Base-by-base conservation (phyloP, 2,888 invertebrate species). In the Empis stercorea region DNA sequence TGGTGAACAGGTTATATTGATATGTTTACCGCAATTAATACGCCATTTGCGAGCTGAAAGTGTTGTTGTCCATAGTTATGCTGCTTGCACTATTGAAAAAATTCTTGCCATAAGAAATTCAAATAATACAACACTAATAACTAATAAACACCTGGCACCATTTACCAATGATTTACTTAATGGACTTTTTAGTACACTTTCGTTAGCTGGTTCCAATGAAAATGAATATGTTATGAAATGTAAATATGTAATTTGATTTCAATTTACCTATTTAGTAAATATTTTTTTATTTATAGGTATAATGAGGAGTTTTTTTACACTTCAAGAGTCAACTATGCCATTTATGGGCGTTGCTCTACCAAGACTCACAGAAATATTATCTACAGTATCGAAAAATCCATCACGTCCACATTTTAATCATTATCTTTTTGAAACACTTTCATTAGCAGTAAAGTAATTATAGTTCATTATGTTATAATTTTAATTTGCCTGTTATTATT, bases 341-440 rank as follows among this genome's bases (percentile, higher is more conserved):
- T 87, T 78, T 64, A 74, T 95, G 62, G 80, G 78, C 23, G 78
- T 79, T n/a, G 76, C 92, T 3, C 67, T 96, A 52, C 86, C 88
- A 0, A 84, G 87, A 61, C 73, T 97, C 16, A 92, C 92, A 0
- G 78, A 81, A 54, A 89, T 92, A 66, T 71, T 97, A 39, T 71
- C 81, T 5, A 70, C 79, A 32, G 92, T 94, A 27, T 80, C 93
- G 46, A 88, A 88, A 72, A 97, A 96, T 73, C 91, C 97, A 0
- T 89, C 88, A 59, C 88, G 93, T 59, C 97, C 99, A 0, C 89
- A 95, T 66, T 97, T 97, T 73, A 97, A 97, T 73, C 99, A 99
- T 66, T 99, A 88, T 70, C 74, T 99, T 34, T 99, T 99, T 65
- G 99, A 99, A 73, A 87, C 91, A 0, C 73, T 99, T 37, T 88